phyloP scores from a whole-genome alignment of 2,113 vertebrate genomes.

The Bucco capensis region DNA sequence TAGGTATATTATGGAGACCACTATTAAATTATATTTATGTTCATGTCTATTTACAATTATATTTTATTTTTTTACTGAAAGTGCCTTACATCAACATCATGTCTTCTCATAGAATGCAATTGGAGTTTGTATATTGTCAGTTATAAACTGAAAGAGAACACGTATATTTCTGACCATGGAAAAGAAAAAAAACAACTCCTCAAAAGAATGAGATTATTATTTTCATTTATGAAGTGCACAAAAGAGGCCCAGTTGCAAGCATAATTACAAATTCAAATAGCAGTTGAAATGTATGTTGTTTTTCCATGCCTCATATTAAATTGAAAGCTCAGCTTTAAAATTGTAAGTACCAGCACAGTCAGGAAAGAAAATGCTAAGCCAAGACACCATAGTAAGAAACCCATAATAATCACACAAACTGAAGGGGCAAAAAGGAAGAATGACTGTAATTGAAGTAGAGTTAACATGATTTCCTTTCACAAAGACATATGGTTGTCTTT shows the following conservation, averaged over 20 bases:
- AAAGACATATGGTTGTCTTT: neutral
- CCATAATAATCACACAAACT: neutral
- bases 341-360: neutral
- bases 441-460: neutral
- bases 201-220: neutral
- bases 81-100: neutral
- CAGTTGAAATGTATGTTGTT: neutral
- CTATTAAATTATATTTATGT: neutral
- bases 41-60: neutral
- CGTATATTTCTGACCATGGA: neutral
- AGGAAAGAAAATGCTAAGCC: neutral
- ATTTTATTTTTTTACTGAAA: neutral
- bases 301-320: conserved; percentile 1
- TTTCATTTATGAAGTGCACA: neutral
- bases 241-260: neutral
- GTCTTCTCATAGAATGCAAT: neutral
- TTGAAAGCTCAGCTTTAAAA: neutral
- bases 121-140: neutral
- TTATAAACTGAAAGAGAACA: neutral
- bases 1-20: neutral
- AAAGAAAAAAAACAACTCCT: neutral
- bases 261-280: neutral
- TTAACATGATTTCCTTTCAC: neutral
- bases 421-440: neutral
- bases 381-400: neutral